phyloP scores from a whole-genome alignment of 2,113 vertebrate species.

The Festucalex cinctus region DNA sequence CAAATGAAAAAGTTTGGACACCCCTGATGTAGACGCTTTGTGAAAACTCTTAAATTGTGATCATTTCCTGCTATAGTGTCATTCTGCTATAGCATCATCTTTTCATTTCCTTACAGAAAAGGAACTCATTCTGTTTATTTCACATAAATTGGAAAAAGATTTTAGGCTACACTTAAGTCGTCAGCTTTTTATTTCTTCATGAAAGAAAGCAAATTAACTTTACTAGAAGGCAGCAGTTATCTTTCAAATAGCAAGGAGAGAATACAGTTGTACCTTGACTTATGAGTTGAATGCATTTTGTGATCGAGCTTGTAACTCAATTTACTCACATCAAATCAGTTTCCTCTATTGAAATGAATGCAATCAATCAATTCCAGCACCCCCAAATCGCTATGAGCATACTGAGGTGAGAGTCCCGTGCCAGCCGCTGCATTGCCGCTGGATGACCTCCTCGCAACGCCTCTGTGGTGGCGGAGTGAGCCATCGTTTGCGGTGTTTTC shows the following conservation, averaged over 20 bases:
- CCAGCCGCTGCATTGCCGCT: too few relatives aligned
- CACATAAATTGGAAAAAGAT: slow-evolving; percentile 63
- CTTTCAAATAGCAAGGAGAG: background rate
- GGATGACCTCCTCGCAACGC: too few relatives aligned
- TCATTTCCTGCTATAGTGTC: slow-evolving; percentile 2
- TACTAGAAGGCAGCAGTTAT: background rate
- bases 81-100: slow-evolving; percentile 15
- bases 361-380: too few relatives aligned
- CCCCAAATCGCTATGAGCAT: too few relatives aligned
- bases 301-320: too few relatives aligned
- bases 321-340: too few relatives aligned
- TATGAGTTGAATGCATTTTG: too few relatives aligned
- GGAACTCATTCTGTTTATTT: slow-evolving; percentile 53
- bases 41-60: background rate
- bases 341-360: too few relatives aligned
- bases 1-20: too few relatives aligned
- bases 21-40: slow-evolving; percentile 6
- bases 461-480: too few relatives aligned
- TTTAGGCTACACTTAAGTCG: background rate
- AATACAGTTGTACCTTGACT: background rate
- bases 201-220: background rate
- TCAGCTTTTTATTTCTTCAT: slow-evolving; percentile 37
- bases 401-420: too few relatives aligned
- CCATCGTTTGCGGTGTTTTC: too few relatives aligned
- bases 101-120: slow-evolving; percentile 22